Base-by-base conservation (phyloP, 2,888 invertebrate species). In the Rotaria sp. region DNA sequence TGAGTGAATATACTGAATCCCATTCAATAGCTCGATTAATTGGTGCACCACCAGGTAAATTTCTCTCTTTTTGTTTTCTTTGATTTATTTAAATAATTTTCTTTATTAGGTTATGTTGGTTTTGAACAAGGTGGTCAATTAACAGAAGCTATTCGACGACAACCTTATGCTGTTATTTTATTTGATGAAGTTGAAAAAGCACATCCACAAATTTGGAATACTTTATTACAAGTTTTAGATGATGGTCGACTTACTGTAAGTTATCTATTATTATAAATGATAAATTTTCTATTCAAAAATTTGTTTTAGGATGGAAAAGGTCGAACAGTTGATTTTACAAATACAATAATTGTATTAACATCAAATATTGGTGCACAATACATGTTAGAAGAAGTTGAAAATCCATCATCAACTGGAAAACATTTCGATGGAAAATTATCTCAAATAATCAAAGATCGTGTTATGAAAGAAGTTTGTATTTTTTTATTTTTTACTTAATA, bases 141-240 rank as follows among this genome's bases (percentile, higher is more conserved):
- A 21, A 89, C 89, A 26, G 89, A 89, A 84, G 87, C 88, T 2
- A 86, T 89, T 13, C 84, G 87, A 15, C 52, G 87, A 15, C 59
- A 85, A n/a, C 89, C 89, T 11, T 88, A 90, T 87, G n/a, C 87
- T 4, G 89, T 89, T 10, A 50, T 89, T 10, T 85, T 89, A 41
- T 85, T 89, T 38, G 89, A 89, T 88, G 89, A 89, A 86, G 86
- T 89, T 7, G 89, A 89, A 85, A 89, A 88, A 84, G 88, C 89
- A 35, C 86, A 88, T 86, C 87, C 87, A 48, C 88, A 88, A 85
- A 86, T 88, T 21, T 85, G 87, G 35, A 87, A 88, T 45, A 84
- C 88, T 4, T 86, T 88, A n/a, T 52, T 88, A 59, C 89, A 88
- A 86, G 80, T 89, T 4, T 52, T 89, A 74, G 89, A 89, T 87